phyloP scores from a whole-genome alignment of 1,140 invertebrate genomes.

The Zaprionus ornatus region DNA sequence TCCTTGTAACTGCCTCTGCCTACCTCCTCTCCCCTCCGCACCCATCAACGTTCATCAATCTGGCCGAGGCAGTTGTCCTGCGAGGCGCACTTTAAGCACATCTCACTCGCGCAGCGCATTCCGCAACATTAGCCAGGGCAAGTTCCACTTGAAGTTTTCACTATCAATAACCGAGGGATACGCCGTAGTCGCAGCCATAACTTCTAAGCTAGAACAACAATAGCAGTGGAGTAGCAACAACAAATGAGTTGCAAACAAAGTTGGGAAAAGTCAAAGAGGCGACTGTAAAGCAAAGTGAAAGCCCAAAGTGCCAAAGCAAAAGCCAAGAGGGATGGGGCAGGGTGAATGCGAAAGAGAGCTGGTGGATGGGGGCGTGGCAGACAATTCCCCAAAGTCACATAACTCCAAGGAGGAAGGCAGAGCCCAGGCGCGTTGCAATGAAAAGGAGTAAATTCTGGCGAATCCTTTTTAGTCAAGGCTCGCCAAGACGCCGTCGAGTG shows the following conservation, averaged over 20 bases:
- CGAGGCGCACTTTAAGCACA: conserved; percentile 22
- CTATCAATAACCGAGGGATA: conserved; percentile 71
- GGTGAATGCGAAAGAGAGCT: no score
- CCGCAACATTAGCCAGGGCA: conserved; percentile 72
- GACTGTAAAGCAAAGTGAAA: conserved; percentile 48
- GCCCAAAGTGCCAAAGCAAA: conserved; percentile 57
- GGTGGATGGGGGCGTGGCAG: conserved; percentile 17
- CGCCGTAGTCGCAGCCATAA: conserved; percentile 44
- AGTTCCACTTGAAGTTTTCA: conserved; percentile 69
- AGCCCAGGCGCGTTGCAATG: conserved; percentile 11
- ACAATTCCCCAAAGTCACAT: conserved; percentile 80
- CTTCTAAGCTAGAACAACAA: conserved; percentile 29
- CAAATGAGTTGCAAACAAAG: conserved; percentile 47
- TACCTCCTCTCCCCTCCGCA: background rate
- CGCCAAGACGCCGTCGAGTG: conserved; percentile 17
- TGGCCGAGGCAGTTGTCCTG: background rate
- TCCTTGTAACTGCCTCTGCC: background rate
- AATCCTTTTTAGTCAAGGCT: conserved; percentile 47
- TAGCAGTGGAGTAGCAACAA: background rate
- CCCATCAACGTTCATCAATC: background rate
- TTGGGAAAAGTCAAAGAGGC: conserved; percentile 49
- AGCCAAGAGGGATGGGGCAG: conserved; percentile 29
- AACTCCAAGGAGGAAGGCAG: conserved; percentile 60
- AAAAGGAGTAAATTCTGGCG: conserved; percentile 68
- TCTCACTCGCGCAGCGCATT: conserved; percentile 7